Conservation (phyloP, 2,797 vertebrate species). For the Lemur catta region DNA sequence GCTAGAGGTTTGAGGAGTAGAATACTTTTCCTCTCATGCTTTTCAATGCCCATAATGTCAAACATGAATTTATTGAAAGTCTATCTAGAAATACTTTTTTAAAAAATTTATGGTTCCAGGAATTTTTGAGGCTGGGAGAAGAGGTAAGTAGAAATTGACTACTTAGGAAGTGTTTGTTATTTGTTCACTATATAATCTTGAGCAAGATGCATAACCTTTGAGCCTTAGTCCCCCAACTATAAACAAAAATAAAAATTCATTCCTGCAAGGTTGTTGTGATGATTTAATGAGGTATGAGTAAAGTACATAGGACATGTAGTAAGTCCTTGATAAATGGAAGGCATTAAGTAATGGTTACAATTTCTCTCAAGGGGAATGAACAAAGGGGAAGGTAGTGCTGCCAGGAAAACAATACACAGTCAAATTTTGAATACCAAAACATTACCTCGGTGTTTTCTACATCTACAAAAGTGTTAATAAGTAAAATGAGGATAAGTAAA, state of each 20-base stretch:
- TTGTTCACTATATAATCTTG: not conserved
- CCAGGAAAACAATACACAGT: not conserved
- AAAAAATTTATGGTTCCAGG: not conserved
- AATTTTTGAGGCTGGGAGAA: not conserved
- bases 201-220: not conserved
- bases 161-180: not conserved
- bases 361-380: not conserved
- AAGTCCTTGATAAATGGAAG: constrained; percentile 14
- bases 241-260: constrained; percentile 19
- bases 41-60: not conserved
- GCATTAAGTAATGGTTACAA: not conserved
- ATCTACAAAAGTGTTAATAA: not conserved
- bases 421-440: constrained; percentile 10
- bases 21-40: not conserved
- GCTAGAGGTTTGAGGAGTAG: not conserved
- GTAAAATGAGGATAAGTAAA: not conserved
- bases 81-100: not conserved
- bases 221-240: not conserved
- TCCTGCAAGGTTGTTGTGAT: not conserved
- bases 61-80: not conserved
- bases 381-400: not conserved
- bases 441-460: not conserved
- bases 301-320: not conserved
- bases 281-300: not conserved
- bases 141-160: not conserved